A percentile compares a stretch with the other conserved stretches of the same genome.
Conservation (phyloP, 2,888 invertebrate genomes). For the Pemphredon lugubris region DNA sequence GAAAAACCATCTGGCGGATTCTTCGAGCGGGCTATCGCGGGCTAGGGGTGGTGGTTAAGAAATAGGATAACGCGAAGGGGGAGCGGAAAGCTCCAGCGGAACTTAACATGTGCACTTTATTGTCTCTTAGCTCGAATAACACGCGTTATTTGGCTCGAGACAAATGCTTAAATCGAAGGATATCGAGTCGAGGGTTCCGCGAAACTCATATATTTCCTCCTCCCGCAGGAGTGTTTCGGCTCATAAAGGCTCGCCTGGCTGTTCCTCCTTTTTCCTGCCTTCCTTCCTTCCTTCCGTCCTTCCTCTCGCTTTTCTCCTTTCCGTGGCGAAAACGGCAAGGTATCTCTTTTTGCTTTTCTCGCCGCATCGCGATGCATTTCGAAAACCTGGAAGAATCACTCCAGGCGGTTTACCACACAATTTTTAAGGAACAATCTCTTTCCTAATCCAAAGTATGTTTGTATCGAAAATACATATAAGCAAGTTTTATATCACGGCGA, state of each 20-base stretch:
- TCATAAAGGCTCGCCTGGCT: slow-evolving; percentile 42
- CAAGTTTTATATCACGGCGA: too few species aligned
- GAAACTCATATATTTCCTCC: slow-evolving; percentile 46
- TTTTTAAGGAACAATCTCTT: too few species aligned
- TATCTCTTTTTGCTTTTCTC: slow-evolving; percentile 35
- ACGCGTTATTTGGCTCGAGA: slow-evolving; percentile 75
- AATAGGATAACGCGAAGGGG: slow-evolving; percentile 16
- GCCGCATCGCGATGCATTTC: slow-evolving; percentile 12
- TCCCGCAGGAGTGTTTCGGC: slow-evolving; percentile 41
- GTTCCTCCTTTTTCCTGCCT: slow-evolving; percentile 14
- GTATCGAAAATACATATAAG: too few species aligned
- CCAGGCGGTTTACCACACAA: too few species aligned
- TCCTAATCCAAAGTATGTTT: too few species aligned
- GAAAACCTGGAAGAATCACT: too few species aligned
- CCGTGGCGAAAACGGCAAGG: slow-evolving; percentile 13
- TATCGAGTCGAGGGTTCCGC: slow-evolving; percentile 34
- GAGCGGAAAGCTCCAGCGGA: slow-evolving; percentile 43
- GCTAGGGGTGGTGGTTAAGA: neutral
- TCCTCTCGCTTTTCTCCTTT: slow-evolving; percentile 18
- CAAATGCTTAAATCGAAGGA: slow-evolving; percentile 69
- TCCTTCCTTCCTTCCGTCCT: slow-evolving; percentile 9
- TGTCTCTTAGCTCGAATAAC: slow-evolving; percentile 73
- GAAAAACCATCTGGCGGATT: slow-evolving; percentile 61
- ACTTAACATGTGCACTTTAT: slow-evolving; percentile 74
- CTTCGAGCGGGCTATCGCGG: slow-evolving; percentile 23